A percentile compares a stretch with the other conserved stretches of the same genome.
Conservation (phyloP, 2,888 invertebrate genomes). For the Tenthredo distinguenda region DNA sequence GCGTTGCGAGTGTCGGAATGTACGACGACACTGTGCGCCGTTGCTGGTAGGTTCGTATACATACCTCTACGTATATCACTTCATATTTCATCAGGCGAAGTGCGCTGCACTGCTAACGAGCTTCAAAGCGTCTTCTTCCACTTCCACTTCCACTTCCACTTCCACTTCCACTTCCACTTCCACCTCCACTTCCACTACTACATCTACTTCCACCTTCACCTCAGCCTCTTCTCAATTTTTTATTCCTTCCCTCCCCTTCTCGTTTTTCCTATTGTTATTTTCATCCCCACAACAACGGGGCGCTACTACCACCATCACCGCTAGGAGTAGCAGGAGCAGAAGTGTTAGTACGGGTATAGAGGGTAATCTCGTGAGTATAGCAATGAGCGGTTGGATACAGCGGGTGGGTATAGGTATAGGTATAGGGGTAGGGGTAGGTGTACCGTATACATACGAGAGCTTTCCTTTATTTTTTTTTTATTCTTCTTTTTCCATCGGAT, state of each 20-base stretch:
- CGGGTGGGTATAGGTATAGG: background rate
- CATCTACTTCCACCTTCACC: background rate
- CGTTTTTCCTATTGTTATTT: conserved; percentile 21
- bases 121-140: conserved; percentile 47
- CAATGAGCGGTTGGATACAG: background rate
- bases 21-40: conserved; percentile 18
- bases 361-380: conserved; percentile 19
- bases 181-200: background rate
- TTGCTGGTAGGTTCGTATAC: conserved; percentile 9
- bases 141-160: conserved; percentile 35
- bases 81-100: conserved; percentile 49
- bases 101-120: conserved; percentile 49
- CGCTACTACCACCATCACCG: background rate
- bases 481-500: background rate
- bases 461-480: background rate
- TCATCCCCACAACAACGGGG: background rate
- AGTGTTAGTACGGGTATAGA: background rate
- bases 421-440: background rate
- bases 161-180: background rate
- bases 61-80: conserved; percentile 27
- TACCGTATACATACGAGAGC: background rate
- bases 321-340: background rate
- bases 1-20: conserved; percentile 24
- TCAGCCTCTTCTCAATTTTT: conserved; percentile 8
- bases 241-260: background rate